Conservation (phyloP, 2,797 vertebrate species). For the Phrynocephalus guinanensis region DNA sequence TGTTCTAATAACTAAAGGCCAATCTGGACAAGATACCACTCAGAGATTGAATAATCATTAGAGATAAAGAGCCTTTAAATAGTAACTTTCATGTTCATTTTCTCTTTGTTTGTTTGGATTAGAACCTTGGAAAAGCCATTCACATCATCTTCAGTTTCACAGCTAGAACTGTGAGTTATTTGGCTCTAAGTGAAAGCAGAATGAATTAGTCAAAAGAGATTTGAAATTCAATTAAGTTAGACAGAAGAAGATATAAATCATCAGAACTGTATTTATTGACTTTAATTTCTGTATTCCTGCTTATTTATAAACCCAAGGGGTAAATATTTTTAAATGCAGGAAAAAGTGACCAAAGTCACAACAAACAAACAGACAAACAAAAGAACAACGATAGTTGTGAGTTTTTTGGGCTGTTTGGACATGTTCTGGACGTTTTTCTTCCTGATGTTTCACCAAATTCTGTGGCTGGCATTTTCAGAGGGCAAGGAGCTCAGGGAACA, state of each 20-base stretch:
- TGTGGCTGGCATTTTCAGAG: background rate
- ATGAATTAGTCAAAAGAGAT: background rate
- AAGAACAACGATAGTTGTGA: background rate
- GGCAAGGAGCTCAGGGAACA: background rate
- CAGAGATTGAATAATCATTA: too few relatives aligned
- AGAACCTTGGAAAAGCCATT: background rate
- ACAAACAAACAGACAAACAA: background rate
- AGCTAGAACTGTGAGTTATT: background rate
- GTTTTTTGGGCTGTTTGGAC: too few relatives aligned
- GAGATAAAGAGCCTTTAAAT: too few relatives aligned
- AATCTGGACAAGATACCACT: too few relatives aligned
- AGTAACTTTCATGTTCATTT: too few relatives aligned
- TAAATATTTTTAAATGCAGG: too few relatives aligned
- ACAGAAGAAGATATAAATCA: background rate
- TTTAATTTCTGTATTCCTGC: background rate
- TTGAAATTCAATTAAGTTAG: background rate
- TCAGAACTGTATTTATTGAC: background rate
- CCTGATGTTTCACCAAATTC: background rate
- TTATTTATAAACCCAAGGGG: background rate
- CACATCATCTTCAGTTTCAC: background rate
- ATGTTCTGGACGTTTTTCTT: too few relatives aligned
- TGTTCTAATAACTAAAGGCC: too few relatives aligned
- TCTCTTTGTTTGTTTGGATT: too few relatives aligned
- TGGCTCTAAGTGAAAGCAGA: background rate
- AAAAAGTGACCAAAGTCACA: background rate